phyloP scores from a whole-genome alignment of 2,888 invertebrate species.

The Pantelozetes paolii region DNA sequence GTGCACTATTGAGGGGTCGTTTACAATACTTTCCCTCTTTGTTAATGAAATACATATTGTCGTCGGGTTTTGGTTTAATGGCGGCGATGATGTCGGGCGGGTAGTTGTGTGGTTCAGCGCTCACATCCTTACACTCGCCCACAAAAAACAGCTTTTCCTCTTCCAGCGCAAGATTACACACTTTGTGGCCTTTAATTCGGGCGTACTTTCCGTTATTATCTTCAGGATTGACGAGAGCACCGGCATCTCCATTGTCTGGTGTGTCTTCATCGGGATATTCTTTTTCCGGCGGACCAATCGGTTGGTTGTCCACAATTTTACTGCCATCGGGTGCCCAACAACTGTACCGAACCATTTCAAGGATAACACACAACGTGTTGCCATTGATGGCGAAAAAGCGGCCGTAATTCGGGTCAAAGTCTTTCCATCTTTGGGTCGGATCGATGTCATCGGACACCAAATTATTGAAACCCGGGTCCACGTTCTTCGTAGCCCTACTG shows the following conservation, averaged over 20 bases:
- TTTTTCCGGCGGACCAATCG: background rate
- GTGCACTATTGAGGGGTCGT: background rate
- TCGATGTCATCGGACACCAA: background rate
- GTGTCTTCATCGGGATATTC: background rate
- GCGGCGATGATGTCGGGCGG: conserved; percentile 19
- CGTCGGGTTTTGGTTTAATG: conserved; percentile 18
- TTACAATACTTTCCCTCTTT: conserved; percentile 33
- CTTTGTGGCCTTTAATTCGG: conserved; percentile 12
- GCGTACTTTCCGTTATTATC: conserved; percentile 21
- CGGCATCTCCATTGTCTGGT: background rate
- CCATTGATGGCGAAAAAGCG: conserved; percentile 1
- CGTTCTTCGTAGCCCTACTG: background rate
- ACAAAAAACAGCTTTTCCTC: background rate
- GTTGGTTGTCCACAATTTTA: background rate
- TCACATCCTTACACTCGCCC: background rate
- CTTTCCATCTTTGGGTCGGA: background rate
- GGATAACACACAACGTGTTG: conserved; percentile 2
- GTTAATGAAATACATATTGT: conserved; percentile 27
- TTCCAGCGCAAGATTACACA: background rate
- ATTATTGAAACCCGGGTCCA: background rate
- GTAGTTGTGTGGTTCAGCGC: background rate
- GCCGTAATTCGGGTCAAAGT: conserved; percentile 29
- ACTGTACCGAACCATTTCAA: background rate
- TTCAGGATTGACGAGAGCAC: conserved; percentile 16
- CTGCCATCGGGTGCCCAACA: conserved; percentile 17